Base-by-base conservation (phyloP, 1,140 invertebrate genomes). In the Drosophila ficusphila region DNA sequence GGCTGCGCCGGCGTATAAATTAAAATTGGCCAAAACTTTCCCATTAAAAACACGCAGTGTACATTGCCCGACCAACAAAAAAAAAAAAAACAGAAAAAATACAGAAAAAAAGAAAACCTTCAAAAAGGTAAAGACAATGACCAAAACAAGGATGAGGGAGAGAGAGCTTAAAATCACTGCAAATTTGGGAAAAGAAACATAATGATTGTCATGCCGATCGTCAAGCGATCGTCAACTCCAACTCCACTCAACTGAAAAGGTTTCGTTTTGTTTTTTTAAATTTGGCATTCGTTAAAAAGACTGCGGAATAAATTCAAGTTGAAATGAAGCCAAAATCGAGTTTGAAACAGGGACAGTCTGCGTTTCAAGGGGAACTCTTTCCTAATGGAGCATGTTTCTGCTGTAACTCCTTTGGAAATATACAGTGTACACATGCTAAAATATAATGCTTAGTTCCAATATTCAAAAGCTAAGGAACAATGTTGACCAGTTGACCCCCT, bases 21-120 rank as follows among this genome's bases (percentile, higher is more conserved):
- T 76, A 47, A 56, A 74, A 74, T 56, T 27, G 38, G 51, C 42
- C 53, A 68, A 75, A 83, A 83, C 79, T 83, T 83, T 83, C 79
- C 67, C 75, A 83, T 83, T 64, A 54, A 81, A 76, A 53, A 56
- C 33, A 38, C 48, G 46, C 69, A 70, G 9, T 48, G 23, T n/a
- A 47, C 14, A 27, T 41, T 41, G 38, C 1, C 18, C 38, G 23
- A n/a, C n/a, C n/a, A n/a, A n/a, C n/a, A n/a, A n/a, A n/a, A n/a
- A n/a, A n/a, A n/a, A n/a, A n/a, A n/a, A n/a, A n/a, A n/a, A n/a
- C n/a, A n/a, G n/a, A n/a, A n/a, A n/a, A n/a, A n/a, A n/a, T n/a
- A n/a, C n/a, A n/a, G n/a, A n/a, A 52, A 52, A 34, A n/a, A 29
- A 19, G 6, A 57, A 14, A 77, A 82, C 78, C 79, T 74, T 83